phyloP scores from a whole-genome alignment of 2,888 invertebrate genomes.

The Andrena marginata region DNA sequence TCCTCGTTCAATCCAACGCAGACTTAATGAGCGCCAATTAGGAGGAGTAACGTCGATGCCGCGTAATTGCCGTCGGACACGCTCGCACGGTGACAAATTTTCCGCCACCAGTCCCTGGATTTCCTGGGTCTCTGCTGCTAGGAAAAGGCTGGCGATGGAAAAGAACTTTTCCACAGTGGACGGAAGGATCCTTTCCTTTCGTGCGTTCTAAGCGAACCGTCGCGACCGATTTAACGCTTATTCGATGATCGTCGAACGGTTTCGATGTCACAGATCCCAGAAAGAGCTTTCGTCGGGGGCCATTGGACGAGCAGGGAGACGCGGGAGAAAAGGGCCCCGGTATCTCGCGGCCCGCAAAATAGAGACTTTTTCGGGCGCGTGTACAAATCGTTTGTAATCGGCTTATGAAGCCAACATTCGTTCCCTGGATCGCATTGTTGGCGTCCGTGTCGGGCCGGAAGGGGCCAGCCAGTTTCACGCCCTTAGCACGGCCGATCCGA shows the following conservation, averaged over 20 bases:
- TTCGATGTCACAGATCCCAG: background rate
- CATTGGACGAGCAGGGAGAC: background rate
- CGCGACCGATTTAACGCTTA: background rate
- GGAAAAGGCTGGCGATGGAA: background rate
- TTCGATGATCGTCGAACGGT: background rate
- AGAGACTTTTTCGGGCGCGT: slow-evolving; percentile 65
- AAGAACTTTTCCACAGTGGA: background rate
- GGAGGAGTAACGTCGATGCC: slow-evolving; percentile 67
- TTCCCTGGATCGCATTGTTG: slow-evolving; percentile 59
- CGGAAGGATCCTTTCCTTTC: background rate
- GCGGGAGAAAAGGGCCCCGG: slow-evolving; percentile 38
- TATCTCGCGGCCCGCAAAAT: slow-evolving; percentile 34
- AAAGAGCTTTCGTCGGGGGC: background rate
- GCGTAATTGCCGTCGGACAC: slow-evolving; percentile 72
- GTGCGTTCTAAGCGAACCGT: background rate
- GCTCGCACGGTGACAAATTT: slow-evolving; percentile 58
- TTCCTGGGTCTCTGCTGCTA: slow-evolving; percentile 4
- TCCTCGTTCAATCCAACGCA: slow-evolving; percentile 64
- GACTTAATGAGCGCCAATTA: slow-evolving; percentile 76
- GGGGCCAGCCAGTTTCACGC: slow-evolving; percentile 73
- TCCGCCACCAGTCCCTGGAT: slow-evolving; percentile 56
- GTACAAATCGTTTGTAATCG: slow-evolving; percentile 78
- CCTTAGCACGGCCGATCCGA: slow-evolving; percentile 62
- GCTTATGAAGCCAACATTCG: slow-evolving; percentile 78
- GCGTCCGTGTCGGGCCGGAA: slow-evolving; percentile 38